Base-by-base conservation (phyloP, 2,113 vertebrate species). In the Typhlomys cinereus region DNA sequence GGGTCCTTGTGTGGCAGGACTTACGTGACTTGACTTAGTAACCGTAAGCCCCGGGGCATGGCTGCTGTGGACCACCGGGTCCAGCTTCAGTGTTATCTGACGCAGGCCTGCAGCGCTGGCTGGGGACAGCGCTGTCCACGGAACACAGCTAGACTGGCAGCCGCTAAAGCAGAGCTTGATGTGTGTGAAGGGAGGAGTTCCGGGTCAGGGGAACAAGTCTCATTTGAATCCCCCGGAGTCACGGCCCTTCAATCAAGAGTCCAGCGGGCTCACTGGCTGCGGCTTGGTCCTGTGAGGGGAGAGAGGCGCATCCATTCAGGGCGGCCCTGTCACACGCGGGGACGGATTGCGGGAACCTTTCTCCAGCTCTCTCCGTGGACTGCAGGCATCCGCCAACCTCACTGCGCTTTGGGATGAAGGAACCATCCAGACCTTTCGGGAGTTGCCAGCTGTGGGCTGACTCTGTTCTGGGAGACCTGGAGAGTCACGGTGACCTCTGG, bases 91-190 rank as follows among this genome's bases (percentile, higher is more conserved):
- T 27, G 20, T 14, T 3, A 12, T 23, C 61, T 52, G 89, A 59
- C 57, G 4, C 48, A 2, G 29, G 10, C 36, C 57, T 8, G 0
- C 15, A 13, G 29, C 15, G 23, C 7, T 0, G 31, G 34, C 21
- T 10, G 29, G 7, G 7, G 73, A 67, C 15, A 31, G 1, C 2
- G 8, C 23, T 13, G 62, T 31, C 57, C 9, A 2, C 12, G 14
- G 15, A 67, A 34, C 57, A 21, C n/a, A 61, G 3, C 13, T 9
- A 50, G 66, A 59, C 1, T 21, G 74, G 57, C 81, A 48, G 39
- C 29, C 46, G 4, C 67, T 39, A 4, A 34, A 2, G 46, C 13
- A 57, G 11, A 2, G 14, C 36, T n/a, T 44, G 54, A 64, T 44
- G 54, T 46, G n/a, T 15, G 29, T 36, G 9, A 39, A 34, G 44